These are phyloP conservation scores for Drosophila seguyi DNA, from an alignment of 1,140 invertebrate species.

Conservation along the genomic window DNA sequence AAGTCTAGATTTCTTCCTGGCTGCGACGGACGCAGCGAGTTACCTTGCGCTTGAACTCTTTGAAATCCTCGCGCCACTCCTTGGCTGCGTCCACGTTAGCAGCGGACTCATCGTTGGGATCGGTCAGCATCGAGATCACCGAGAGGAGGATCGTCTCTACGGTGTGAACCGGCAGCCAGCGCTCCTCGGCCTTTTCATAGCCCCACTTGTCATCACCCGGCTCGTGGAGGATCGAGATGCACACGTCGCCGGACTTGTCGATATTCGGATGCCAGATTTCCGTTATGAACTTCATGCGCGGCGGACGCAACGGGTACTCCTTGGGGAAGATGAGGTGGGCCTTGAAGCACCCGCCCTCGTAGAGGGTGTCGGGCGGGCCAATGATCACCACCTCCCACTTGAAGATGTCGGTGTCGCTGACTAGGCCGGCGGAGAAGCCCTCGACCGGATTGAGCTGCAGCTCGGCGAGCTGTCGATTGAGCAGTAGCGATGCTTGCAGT, in stretches of 20 bases:
- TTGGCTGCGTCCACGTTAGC: conserved; percentile 99
- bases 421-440: conserved; percentile 97
- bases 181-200: conserved; percentile 99
- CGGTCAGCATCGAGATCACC: conserved; percentile 99
- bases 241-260: conserved; percentile 98
- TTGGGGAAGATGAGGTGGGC: conserved; percentile 97
- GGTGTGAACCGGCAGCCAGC: conserved; percentile 99
- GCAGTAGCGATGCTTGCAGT: conserved; percentile 96
- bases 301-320: conserved; percentile 98
- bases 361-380: conserved; percentile 98
- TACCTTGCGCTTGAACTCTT: conserved; percentile 98
- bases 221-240: conserved; percentile 99
- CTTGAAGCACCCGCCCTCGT: conserved; percentile 99
- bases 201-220: conserved; percentile 98
- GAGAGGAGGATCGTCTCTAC: conserved; percentile 99
- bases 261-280: conserved; percentile 99
- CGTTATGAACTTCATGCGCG: conserved; percentile 99
- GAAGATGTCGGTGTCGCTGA: conserved; percentile 98
- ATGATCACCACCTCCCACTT: conserved; percentile 99
- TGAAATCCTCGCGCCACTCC: conserved; percentile 91
- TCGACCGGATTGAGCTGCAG: conserved; percentile 96
- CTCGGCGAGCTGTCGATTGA: conserved; percentile 97
- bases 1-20: conserved; percentile 64
- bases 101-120: conserved; percentile 99
- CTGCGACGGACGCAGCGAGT: conserved; percentile 97